A percentile compares a stretch with the other conserved stretches of the same genome.
Evolutionary conservation across 2,797 vertebrate species (phyloP).

Genomic region (Apodemus agrarius): DNA sequence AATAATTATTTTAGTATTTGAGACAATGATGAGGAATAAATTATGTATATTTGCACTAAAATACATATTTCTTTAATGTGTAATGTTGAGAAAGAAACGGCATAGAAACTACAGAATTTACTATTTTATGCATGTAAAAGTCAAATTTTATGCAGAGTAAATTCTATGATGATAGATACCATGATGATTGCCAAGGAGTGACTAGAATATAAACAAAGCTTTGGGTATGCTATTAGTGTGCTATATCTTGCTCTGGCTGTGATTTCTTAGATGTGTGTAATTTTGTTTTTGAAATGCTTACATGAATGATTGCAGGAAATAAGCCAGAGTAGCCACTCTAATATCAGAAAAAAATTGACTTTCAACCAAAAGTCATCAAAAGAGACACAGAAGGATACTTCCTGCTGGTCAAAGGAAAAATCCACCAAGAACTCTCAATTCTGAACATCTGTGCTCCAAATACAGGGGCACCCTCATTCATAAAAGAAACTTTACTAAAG

Average conservation of each 20-base stretch:
- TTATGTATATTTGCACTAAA: background rate
- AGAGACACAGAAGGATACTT: no score
- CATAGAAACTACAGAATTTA: background rate
- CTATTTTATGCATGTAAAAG: background rate
- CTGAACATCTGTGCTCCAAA: no score
- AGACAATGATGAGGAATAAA: background rate
- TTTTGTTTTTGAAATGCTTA: background rate
- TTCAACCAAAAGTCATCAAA: no score
- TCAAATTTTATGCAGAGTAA: background rate
- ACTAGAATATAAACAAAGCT: background rate
- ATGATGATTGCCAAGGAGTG: background rate
- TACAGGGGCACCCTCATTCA: no score
- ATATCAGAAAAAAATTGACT: no score
- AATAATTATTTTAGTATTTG: background rate
- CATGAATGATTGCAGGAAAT: no score
- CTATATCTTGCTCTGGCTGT: background rate
- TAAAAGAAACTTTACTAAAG: no score
- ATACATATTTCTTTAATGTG: background rate
- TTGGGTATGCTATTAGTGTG: background rate
- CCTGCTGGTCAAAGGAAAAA: no score
- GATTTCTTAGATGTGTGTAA: background rate
- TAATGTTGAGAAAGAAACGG: background rate
- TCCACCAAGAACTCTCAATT: no score
- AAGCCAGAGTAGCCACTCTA: no score
- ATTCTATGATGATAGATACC: background rate